These are phyloP conservation scores for Megaustenia siamemsis DNA, from an alignment of 2,888 invertebrate species.

Conservation along the genomic window DNA sequence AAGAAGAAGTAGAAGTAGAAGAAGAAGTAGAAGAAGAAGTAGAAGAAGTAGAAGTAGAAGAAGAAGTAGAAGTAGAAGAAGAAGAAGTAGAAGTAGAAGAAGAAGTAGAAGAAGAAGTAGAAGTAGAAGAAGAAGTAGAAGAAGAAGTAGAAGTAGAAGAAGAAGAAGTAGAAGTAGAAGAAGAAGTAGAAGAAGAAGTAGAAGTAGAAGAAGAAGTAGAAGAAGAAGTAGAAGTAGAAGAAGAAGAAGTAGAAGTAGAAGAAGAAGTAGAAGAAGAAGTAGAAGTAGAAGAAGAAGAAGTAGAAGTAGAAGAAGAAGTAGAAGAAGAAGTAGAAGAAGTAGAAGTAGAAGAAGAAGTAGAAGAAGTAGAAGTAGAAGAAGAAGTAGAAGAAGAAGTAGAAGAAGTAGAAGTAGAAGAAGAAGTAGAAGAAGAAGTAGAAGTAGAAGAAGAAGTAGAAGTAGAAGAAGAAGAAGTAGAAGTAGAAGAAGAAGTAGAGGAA, in stretches of 20 bases:
- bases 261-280: too few species aligned
- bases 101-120: neutral
- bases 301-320: neutral
- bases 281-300: too few species aligned
- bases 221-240: too few species aligned
- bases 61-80: too few species aligned
- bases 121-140: neutral
- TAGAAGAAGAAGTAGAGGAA: neutral
- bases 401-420: neutral
- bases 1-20: too few species aligned
- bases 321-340: too few species aligned
- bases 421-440: neutral
- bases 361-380: neutral
- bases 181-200: too few species aligned
- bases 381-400: neutral
- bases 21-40: too few species aligned
- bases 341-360: too few species aligned
- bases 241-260: too few species aligned
- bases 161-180: neutral
- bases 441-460: neutral
- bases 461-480: neutral
- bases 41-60: too few species aligned
- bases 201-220: too few species aligned
- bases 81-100: neutral
- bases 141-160: neutral